Base-by-base conservation (phyloP, 2,888 invertebrate species). In the Helicoverpa assulta region DNA sequence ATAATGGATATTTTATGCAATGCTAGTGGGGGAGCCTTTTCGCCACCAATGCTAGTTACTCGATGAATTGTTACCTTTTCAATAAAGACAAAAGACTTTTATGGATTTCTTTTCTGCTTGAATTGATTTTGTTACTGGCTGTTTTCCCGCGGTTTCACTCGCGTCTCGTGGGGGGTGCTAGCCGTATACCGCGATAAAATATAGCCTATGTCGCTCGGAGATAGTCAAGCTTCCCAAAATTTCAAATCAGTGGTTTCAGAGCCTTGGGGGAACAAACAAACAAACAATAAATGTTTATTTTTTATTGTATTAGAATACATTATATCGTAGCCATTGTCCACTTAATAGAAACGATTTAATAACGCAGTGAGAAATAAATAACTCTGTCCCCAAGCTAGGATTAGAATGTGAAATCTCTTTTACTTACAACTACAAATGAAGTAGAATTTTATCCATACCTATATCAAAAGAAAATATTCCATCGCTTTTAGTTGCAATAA, bases 1-100 rank as follows among this genome's bases (percentile, higher is more conserved):
- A 61, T 82, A 84, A 83, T 83, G 84, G 85, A 78, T 81, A 85
- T 88, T 88, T 87, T 86, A 88, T 88, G 88, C 88, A 87, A 81
- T 78, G 77, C 52, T 65, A 75, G 82, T 76, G 78, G n/a, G 76
- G 43, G 70, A 78, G 72, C 72, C 84, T 57, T 59, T 63, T 63
- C 56, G 21, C 57, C 37, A 67, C 33, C 51, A 66, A 57, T 60
- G 47, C 10, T 55, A 37, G 37, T 64, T 40, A 56, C 12, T 56
- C 33, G 47, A 67, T 64, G 40, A 67, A 80, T 51, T 65, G 60
- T 40, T 59, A 55, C 68, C 60, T 12, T 19, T 61, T 52, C 59
- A 58, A 43, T 64, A 70, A 58, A 56, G 33, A 53, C 59, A 12
- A 29, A 7, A 55, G 37, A 61, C 33, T 18, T 21, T 7, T 29